Evolutionary conservation across 1,140 invertebrate genomes (phyloP).

Genomic region (Orchestia grillus): DNA sequence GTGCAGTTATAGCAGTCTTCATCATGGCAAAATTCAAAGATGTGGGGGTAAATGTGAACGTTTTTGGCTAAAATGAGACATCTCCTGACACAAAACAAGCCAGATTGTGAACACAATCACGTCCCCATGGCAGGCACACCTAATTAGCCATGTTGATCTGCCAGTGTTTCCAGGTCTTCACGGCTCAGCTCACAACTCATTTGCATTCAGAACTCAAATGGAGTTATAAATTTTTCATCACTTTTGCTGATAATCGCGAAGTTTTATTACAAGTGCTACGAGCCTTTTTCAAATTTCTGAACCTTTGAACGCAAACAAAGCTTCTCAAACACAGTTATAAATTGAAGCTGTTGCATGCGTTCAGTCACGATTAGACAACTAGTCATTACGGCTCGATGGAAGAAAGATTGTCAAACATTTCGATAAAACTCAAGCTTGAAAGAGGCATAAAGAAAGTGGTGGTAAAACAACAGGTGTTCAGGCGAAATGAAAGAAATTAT

Average conservation of each 20-base stretch:
- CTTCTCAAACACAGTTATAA: no score
- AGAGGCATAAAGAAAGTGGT: no score
- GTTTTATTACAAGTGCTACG: background rate
- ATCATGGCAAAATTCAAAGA: background rate
- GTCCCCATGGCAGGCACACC: background rate
- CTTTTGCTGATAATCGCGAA: background rate
- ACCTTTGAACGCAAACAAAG: no score
- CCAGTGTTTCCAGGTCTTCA: background rate
- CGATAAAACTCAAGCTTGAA: no score
- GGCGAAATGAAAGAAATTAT: no score
- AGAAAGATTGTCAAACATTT: no score
- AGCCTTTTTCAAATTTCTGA: no score
- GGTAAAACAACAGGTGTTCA: no score
- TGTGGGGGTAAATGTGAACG: background rate
- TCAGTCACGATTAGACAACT: no score
- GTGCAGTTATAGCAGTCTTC: background rate
- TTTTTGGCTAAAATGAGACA: background rate
- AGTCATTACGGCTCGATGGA: no score
- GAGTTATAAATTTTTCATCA: background rate
- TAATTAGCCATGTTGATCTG: background rate
- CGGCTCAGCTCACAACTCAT: no score
- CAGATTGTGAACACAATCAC: background rate
- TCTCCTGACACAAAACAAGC: background rate
- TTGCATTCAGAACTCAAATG: background rate
- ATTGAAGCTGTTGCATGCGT: no score